A percentile compares a stretch with the other conserved stretches of the same genome.
These are phyloP conservation scores for Sinohyriopsis cumingii DNA, from an alignment of 2,888 invertebrate genomes.

Conservation along the genomic window DNA sequence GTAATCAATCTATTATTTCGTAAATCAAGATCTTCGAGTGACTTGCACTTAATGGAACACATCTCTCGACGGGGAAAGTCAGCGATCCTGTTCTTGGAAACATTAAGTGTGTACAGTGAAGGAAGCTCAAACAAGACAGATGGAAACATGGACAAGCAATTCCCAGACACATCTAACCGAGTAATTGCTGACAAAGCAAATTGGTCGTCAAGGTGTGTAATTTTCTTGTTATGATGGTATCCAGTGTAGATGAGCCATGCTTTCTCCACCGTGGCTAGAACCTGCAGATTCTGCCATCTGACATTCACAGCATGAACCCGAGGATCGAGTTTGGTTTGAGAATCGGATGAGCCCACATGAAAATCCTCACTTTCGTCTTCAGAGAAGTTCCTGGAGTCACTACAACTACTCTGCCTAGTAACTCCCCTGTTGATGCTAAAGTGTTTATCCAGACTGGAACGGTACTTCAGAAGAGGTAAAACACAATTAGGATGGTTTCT, in stretches of 20 bases:
- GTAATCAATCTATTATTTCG: constrained; percentile 86
- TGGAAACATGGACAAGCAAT: constrained; percentile 85
- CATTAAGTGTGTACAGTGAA: constrained; percentile 88
- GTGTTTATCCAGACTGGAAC: constrained; percentile 84
- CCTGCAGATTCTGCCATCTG: constrained; percentile 87
- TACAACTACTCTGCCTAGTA: constrained; percentile 80
- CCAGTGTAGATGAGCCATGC: constrained; percentile 90
- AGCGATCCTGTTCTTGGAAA: constrained; percentile 87
- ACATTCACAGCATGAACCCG: constrained; percentile 79
- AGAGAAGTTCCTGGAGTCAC: constrained; percentile 73
- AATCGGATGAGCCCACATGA: constrained; percentile 30
- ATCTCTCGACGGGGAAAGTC: constrained; percentile 77
- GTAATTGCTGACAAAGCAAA: constrained; percentile 91
- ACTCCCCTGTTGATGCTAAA: constrained; percentile 92
- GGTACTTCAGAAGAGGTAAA: constrained; percentile 88
- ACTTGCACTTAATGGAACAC: constrained; percentile 74
- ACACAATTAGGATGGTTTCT: constrained; percentile 73
- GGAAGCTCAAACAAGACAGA: constrained; percentile 82
- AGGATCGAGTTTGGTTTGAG: constrained; percentile 37
- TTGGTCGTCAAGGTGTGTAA: constrained; percentile 81
- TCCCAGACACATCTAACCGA: constrained; percentile 92
- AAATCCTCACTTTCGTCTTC: constrained; percentile 64
- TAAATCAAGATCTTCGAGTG: constrained; percentile 91
- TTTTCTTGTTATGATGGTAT: constrained; percentile 86
- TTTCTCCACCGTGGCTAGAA: constrained; percentile 79